Conservation (phyloP, 2,888 invertebrate genomes). For the Meiosimyza platycephala region DNA sequence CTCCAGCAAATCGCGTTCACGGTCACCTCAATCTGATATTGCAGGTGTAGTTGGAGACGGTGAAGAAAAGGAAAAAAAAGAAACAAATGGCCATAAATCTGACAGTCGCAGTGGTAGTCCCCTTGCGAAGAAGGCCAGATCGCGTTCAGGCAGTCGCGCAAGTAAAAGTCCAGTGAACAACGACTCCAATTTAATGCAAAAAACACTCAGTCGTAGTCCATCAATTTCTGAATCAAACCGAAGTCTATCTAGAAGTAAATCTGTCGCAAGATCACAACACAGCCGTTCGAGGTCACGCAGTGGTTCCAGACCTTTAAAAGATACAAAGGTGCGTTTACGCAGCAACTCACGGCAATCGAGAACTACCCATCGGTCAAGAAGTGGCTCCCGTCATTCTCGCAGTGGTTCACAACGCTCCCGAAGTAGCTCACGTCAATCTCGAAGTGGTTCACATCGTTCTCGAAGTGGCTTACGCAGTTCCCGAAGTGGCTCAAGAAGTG, state of each 20-base stretch:
- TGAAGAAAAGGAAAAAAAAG: not conserved
- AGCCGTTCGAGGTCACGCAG: conserved; percentile 7
- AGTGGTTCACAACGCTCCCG: conserved; percentile 35
- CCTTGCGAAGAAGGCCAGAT: conserved; percentile 36
- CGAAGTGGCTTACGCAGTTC: conserved; percentile 9
- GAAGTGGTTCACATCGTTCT: conserved; percentile 46
- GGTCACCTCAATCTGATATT: conserved; percentile 38
- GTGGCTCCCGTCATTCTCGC: conserved; percentile 47
- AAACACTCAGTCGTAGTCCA: conserved; percentile 55
- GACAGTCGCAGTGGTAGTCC: conserved; percentile 46
- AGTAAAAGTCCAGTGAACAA: conserved; percentile 34
- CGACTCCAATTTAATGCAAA: conserved; percentile 38
- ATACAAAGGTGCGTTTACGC: conserved; percentile 12
- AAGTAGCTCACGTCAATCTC: conserved; percentile 1
- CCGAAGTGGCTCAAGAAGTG: conserved; percentile 35
- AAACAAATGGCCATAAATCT: conserved; percentile 31
- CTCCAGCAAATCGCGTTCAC: conserved; percentile 43
- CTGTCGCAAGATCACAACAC: conserved; percentile 29
- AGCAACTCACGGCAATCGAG: conserved; percentile 33
- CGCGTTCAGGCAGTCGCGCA: conserved; percentile 39
- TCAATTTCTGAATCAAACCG: conserved; percentile 53
- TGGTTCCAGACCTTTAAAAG: conserved; percentile 46
- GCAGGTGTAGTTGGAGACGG: not conserved
- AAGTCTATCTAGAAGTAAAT: conserved; percentile 44
- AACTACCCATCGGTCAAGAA: conserved; percentile 45